Base-by-base conservation (phyloP, 2,888 invertebrate genomes). In the Monoplex corrugatus region DNA sequence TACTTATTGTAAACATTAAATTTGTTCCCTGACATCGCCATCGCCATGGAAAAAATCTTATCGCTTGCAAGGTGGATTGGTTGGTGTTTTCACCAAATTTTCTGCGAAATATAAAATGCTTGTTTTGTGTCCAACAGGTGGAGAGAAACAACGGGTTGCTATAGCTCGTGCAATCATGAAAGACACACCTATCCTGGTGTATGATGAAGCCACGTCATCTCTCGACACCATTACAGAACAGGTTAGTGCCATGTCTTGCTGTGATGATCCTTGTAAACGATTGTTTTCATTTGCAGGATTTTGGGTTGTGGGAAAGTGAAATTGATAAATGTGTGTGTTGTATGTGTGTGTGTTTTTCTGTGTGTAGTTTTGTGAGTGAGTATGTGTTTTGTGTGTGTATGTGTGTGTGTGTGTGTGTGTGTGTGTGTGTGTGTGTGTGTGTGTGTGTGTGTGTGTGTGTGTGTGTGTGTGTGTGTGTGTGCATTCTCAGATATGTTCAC, bases 121-220 rank as follows among this genome's bases (percentile, higher is more conserved):
- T 50, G 8, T 50, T 13, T 16, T 83, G 57, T 83, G 32, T 32
- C 28, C 0, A 8, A 44, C 90, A 96, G 99, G 99, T n/a, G 99
- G 99, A 0, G 99, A 99, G 96, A 99, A 99, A 95, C 99, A 99
- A 95, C 97, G 99, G 89, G 99, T 99, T 2, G 99, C 99, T 5
- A 99, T 99, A 94, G 99, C 99, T 0, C 97, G 99, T 91, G 99
- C 99, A 19, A 98, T 99, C 92, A 97, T 99, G 90, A 99, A 99
- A 96, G 97, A 98, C 96, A 97, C 99, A 5, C 98, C 99, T 0
- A 98, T 99, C 95, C 97, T 99, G 90, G 97, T 99, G 82, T 99
- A 99, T 96, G 99, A 99, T 96, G 99, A 99, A 96, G 99, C 99
- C 35, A 99, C 99, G 0, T 99, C 99, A 90, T 98, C 98, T 57